Conservation (phyloP, 2,113 vertebrate genomes). For the Chaetodon trifascialis region DNA sequence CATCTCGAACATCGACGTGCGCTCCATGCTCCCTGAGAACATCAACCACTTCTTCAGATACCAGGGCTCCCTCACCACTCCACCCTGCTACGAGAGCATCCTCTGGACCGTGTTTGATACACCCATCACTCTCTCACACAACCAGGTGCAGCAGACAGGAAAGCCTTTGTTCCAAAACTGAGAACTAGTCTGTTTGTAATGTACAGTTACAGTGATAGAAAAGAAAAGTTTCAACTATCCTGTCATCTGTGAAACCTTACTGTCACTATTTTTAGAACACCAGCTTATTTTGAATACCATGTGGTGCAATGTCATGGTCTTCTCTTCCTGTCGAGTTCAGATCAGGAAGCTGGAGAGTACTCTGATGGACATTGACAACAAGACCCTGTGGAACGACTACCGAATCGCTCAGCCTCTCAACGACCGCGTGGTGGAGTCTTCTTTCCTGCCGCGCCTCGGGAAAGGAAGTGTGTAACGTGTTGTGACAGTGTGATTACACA, state of each 20-base stretch:
- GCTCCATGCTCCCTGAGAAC: conserved; percentile 91
- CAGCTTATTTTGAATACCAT: background rate
- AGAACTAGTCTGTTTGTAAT: background rate
- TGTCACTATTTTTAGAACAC: background rate
- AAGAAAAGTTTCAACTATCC: background rate
- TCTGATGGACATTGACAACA: conserved; percentile 87
- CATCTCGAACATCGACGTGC: conserved; percentile 83
- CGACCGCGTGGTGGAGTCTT: conserved; percentile 87
- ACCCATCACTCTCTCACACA: conserved; percentile 87
- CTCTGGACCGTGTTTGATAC: conserved; percentile 91
- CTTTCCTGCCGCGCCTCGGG: conserved; percentile 78
- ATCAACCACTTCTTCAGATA: conserved; percentile 90
- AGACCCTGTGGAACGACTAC: conserved; percentile 88
- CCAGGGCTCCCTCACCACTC: conserved; percentile 91
- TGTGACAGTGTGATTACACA: conserved; percentile 5
- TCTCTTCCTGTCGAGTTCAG: conserved; percentile 50
- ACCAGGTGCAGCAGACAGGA: conserved; percentile 82
- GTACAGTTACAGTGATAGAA: background rate
- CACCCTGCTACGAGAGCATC: conserved; percentile 91
- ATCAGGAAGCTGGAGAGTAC: conserved; percentile 88
- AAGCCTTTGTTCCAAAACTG: background rate
- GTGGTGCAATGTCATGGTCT: no score
- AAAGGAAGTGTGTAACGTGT: conserved; percentile 80
- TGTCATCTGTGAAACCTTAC: background rate
- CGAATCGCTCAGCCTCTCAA: conserved; percentile 88